Conservation (phyloP, 2,888 invertebrate genomes). For the Acleris sparsana region DNA sequence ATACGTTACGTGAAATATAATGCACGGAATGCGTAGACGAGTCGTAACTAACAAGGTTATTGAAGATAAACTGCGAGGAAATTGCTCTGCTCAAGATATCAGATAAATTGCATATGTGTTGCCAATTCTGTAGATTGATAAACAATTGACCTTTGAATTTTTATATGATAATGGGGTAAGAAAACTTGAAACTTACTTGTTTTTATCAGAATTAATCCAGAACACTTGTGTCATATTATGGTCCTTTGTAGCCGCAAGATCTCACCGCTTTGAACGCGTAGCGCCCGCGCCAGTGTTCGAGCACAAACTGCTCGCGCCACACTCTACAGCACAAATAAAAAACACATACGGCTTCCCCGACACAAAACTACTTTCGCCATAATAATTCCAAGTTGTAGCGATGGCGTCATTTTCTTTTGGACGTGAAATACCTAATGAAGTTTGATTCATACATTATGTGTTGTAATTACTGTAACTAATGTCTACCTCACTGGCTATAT, state of each 20-base stretch:
- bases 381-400: constrained; percentile 3
- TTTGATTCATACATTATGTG: constrained; percentile 1
- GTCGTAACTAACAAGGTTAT: constrained; percentile 19
- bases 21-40: neutral
- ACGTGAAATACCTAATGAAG: constrained; percentile 11
- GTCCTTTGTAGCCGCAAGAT: constrained; percentile 22
- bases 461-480: constrained; percentile 1
- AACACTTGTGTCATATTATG: constrained; percentile 29
- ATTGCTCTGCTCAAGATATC: constrained; percentile 27
- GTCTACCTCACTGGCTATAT: constrained; percentile 13
- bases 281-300: constrained; percentile 22
- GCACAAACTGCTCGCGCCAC: constrained; percentile 22
- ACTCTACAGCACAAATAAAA: constrained; percentile 28
- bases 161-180: too few relatives aligned
- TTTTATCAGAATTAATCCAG: constrained; percentile 12
- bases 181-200: constrained; percentile 18
- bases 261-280: constrained; percentile 1
- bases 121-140: constrained; percentile 11
- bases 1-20: neutral
- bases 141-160: too few relatives aligned
- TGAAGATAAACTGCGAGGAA: constrained; percentile 4
- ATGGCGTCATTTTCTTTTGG: constrained; percentile 23
- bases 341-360: constrained; percentile 17
- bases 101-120: constrained; percentile 23
- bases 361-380: constrained; percentile 34